A percentile compares a stretch with the other conserved stretches of the same genome.
These are phyloP conservation scores for Ctenosaura bakeri DNA, from an alignment of 2,797 vertebrate genomes.

Conservation along the genomic window DNA sequence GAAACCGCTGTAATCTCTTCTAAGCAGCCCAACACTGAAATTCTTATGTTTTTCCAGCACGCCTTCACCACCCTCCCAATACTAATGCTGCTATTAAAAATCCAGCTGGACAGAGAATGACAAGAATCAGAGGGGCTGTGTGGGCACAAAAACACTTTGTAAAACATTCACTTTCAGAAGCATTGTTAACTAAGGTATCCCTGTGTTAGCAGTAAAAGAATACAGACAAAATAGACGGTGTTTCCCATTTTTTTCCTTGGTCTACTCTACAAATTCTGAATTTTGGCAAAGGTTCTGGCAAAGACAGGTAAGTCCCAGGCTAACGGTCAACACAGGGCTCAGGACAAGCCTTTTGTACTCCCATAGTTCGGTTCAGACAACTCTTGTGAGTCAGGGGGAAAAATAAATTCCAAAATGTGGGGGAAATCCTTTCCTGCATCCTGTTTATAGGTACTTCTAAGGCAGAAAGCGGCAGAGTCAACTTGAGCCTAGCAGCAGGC, in stretches of 20 bases:
- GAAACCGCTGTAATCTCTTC: too few relatives aligned
- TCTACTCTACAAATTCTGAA: too few relatives aligned
- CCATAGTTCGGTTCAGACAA: not conserved
- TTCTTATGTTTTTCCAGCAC: too few relatives aligned
- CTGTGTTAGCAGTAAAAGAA: too few relatives aligned
- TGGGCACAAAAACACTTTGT: not conserved
- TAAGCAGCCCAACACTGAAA: too few relatives aligned
- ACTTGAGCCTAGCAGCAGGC: not conserved
- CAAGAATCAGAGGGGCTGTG: not conserved
- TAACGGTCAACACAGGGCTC: not conserved
- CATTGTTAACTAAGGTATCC: too few relatives aligned
- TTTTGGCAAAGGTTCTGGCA: too few relatives aligned
- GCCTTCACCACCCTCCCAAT: not conserved
- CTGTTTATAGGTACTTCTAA: not conserved
- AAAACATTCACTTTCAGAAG: too few relatives aligned
- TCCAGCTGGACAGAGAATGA: not conserved
- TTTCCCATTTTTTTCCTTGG: too few relatives aligned
- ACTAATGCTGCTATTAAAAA: not conserved
- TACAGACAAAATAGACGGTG: too few relatives aligned
- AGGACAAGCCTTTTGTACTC: not conserved
- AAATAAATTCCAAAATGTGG: not conserved
- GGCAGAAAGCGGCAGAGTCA: not conserved
- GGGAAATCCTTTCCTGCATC: conserved; percentile 1
- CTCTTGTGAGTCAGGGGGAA: conserved; percentile 14
- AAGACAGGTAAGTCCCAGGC: not conserved